phyloP scores from a whole-genome alignment of 2,888 invertebrate genomes.

The Epinotia demarniana region DNA sequence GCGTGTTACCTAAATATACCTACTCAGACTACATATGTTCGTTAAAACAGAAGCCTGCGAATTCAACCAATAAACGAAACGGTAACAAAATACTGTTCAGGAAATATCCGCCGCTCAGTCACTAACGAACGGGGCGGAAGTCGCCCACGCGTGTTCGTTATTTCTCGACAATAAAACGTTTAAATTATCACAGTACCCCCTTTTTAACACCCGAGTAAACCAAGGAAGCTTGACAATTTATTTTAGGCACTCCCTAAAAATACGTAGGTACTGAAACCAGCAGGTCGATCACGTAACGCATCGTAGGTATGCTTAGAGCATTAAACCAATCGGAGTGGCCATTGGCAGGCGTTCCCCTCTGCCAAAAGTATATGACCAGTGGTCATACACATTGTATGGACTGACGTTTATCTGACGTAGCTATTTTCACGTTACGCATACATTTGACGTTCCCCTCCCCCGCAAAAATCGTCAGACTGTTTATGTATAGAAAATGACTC shows the following conservation, averaged over 20 bases:
- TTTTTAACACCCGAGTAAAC: constrained; percentile 55
- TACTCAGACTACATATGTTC: neutral
- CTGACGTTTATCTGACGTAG: too few relatives aligned
- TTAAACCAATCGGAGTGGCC: too few relatives aligned
- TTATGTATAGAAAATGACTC: too few relatives aligned
- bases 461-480: too few relatives aligned
- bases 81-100: constrained; percentile 23
- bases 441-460: too few relatives aligned
- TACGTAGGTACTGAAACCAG: neutral
- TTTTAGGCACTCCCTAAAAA: constrained; percentile 57
- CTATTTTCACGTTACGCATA: too few relatives aligned
- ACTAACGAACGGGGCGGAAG: constrained; percentile 27
- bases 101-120: constrained; percentile 17
- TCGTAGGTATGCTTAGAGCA: too few relatives aligned
- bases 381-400: too few relatives aligned
- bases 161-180: constrained; percentile 5
- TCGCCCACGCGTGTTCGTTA: constrained; percentile 22
- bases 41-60: neutral
- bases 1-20: neutral
- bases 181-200: constrained; percentile 21
- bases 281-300: too few relatives aligned
- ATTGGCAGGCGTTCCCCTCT: too few relatives aligned
- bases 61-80: constrained; percentile 3
- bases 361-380: too few relatives aligned
- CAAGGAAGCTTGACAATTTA: constrained; percentile 59